Conservation (phyloP, 2,888 invertebrate species). For the Nomada flava region DNA sequence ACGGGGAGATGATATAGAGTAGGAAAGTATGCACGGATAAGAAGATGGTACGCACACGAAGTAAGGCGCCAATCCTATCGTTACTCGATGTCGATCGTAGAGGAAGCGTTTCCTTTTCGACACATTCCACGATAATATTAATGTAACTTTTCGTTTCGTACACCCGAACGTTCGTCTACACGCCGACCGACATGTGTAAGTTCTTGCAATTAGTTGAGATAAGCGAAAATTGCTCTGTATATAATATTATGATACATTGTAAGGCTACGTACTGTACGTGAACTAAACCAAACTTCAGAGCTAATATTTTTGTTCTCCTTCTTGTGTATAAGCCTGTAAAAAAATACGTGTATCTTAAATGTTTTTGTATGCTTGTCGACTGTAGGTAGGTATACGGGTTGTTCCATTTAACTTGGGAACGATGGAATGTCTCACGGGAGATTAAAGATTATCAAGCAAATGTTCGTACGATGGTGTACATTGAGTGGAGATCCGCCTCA, state of each 20-base stretch:
- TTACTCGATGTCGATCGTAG: conserved; percentile 54
- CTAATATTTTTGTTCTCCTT: conserved; percentile 42
- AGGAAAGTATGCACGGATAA: conserved; percentile 19
- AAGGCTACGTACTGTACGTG: not conserved
- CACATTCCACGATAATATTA: conserved; percentile 67
- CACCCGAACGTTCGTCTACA: conserved; percentile 31
- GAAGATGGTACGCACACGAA: conserved; percentile 61
- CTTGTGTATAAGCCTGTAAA: conserved; percentile 48
- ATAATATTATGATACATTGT: conserved; percentile 4
- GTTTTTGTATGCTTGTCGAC: conserved; percentile 55
- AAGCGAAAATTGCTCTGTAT: conserved; percentile 48
- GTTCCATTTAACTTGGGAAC: too few relatives aligned
- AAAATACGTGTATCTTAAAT: conserved; percentile 48
- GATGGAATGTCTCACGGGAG: too few relatives aligned
- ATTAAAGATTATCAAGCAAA: too few relatives aligned
- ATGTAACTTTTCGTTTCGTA: too few relatives aligned
- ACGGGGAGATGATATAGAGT: conserved; percentile 18
- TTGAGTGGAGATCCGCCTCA: too few relatives aligned
- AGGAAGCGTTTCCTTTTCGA: conserved; percentile 63
- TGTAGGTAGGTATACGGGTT: conserved; percentile 17
- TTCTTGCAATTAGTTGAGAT: not conserved
- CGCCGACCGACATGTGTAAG: conserved; percentile 29
- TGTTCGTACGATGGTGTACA: too few relatives aligned
- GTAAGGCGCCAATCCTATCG: conserved; percentile 45
- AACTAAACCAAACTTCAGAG: conserved; percentile 66